phyloP scores from a whole-genome alignment of 2,797 vertebrate genomes.

The Gallinago nigripennis region DNA sequence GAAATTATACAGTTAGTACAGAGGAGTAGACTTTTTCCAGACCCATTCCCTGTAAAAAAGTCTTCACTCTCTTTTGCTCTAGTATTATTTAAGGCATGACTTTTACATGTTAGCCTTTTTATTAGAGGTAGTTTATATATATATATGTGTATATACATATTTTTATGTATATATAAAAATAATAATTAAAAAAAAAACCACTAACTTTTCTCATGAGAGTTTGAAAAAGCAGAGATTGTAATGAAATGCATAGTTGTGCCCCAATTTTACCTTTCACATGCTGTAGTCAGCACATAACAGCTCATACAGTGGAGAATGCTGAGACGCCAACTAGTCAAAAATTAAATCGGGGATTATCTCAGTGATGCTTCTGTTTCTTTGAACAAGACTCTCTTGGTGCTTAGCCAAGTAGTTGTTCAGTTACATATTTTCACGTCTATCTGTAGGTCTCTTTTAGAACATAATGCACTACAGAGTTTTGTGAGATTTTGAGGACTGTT shows the following conservation, averaged over 20 bases:
- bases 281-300: slow-evolving; percentile 62
- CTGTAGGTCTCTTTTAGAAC: background rate
- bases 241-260: slow-evolving; percentile 37
- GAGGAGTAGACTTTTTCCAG: background rate
- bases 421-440: slow-evolving; percentile 23
- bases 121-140: background rate
- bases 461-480: background rate
- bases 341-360: slow-evolving; percentile 54
- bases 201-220: background rate
- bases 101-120: background rate
- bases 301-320: slow-evolving; percentile 15
- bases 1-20: background rate
- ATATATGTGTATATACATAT: background rate
- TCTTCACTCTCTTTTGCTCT: background rate
- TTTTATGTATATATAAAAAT: background rate
- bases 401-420: slow-evolving; percentile 14
- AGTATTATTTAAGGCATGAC: background rate
- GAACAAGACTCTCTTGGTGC: slow-evolving; percentile 17
- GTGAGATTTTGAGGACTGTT: background rate
- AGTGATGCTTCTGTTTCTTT: slow-evolving; percentile 14
- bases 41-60: background rate
- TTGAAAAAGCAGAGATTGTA: background rate
- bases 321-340: slow-evolving; percentile 43
- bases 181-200: background rate
- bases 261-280: slow-evolving; percentile 33